These are phyloP conservation scores for Melopsittacus undulatus DNA, from an alignment of 2,797 vertebrate species.

Conservation along the genomic window DNA sequence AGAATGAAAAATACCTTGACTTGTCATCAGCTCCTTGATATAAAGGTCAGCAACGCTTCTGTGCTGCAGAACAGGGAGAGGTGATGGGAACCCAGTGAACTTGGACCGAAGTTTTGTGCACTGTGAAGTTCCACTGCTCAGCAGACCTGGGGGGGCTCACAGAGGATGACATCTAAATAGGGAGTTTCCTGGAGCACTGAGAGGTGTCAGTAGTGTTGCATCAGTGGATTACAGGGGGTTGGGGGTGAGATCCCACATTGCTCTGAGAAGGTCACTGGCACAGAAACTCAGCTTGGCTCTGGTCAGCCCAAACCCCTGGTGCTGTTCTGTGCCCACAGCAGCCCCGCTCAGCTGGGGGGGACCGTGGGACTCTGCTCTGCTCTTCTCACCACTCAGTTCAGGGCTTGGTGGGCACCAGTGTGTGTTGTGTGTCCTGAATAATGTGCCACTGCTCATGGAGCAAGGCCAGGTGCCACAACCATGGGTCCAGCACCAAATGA, in stretches of 20 bases:
- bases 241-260: not conserved
- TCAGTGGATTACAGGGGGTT: not conserved
- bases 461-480: rapidly evolving
- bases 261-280: not conserved
- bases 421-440: not conserved
- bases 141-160: not conserved
- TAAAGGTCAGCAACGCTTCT: not conserved
- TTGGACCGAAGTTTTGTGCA: rapidly evolving
- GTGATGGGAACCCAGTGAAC: rapidly evolving
- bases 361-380: not conserved
- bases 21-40: not conserved
- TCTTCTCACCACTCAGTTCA: too few relatives aligned
- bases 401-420: not conserved
- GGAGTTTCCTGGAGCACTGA: not conserved
- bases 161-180: not conserved
- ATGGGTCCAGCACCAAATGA: not conserved
- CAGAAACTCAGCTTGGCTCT: not conserved
- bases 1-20: not conserved
- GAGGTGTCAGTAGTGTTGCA: not conserved
- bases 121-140: not conserved
- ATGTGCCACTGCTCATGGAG: not conserved
- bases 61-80: not conserved
- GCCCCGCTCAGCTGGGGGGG: not conserved
- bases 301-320: not conserved
- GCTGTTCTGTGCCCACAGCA: not conserved